Base-by-base conservation (phyloP, 2,888 invertebrate genomes). In the Heliothis peltigera region DNA sequence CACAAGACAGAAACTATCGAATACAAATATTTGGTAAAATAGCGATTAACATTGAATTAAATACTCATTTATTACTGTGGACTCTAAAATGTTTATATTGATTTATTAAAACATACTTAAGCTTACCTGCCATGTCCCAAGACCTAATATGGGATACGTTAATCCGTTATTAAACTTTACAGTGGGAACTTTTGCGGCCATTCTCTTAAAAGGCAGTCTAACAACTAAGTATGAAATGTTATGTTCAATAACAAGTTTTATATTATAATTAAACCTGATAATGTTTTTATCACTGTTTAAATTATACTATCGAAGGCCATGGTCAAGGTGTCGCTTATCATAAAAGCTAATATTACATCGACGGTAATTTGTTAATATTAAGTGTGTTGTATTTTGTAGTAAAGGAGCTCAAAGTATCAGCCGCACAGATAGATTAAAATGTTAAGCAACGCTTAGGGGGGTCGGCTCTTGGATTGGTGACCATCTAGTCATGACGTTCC, bases 61-160 rank as follows among this genome's bases (percentile, higher is more conserved):
- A n/a, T n/a, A n/a, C n/a, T n/a, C n/a, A n/a, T n/a, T n/a, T n/a
- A n/a, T n/a, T n/a, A n/a, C n/a, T n/a, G n/a, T n/a, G n/a, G n/a
- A n/a, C n/a, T n/a, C n/a, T 25, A 25, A 25, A 4, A 39, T n/a
- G 12, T 10, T 32, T 32, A 39, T 39, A n/a, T n/a, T n/a, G n/a
- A n/a, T 39, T 46, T 10, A 46, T 42, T 4, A 10, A 35, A 35
- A 39, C 10, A 10, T n/a, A 57, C 7, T 19, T 32, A 53, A 39
- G 64, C 84, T 86, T 83, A 96, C 96, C 90, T 96, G 95, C 96
- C 96, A 96, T 10, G 96, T 96, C 54, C 96, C 96, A 12, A 96
- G 88, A n/a, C 96, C 96, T 21, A 96, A 84, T 46, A 93, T 88
- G 0, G 96, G 96, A 63, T 95, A 90, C 61, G 92, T 86, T 15